A percentile compares a stretch with the other conserved stretches of the same genome.
These are phyloP conservation scores for Phengaris arion DNA, from an alignment of 2,888 invertebrate genomes.

Conservation along the genomic window DNA sequence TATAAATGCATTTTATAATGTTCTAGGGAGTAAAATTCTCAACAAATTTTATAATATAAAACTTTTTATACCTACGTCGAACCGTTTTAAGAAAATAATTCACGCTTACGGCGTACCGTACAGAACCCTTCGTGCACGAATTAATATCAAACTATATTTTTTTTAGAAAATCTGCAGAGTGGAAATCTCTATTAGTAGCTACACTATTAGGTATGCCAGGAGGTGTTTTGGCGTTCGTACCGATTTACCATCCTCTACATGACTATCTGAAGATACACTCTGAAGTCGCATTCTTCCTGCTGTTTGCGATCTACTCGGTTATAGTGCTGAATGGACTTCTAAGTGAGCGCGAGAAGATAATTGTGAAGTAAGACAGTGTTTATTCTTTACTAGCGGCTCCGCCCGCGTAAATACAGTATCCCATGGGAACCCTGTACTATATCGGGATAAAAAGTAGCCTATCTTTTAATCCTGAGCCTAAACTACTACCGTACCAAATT, in stretches of 20 bases:
- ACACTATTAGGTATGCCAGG: conserved; percentile 85
- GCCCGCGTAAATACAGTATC: too few species aligned
- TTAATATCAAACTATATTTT: background rate
- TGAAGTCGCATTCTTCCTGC: conserved; percentile 84
- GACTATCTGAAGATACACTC: conserved; percentile 84
- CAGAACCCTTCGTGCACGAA: too few species aligned
- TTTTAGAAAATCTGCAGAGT: conserved; percentile 52
- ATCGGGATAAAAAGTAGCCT: too few species aligned
- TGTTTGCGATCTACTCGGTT: conserved; percentile 80
- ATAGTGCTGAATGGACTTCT: conserved; percentile 82
- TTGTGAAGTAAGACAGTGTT: conserved; percentile 49
- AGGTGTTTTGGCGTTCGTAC: conserved; percentile 85
- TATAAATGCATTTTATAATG: too few species aligned
- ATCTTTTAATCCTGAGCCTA: too few species aligned
- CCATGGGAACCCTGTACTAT: too few species aligned
- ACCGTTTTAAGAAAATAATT: too few species aligned
- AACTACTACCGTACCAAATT: too few species aligned
- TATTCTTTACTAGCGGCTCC: background rate
- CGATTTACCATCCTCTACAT: conserved; percentile 88
- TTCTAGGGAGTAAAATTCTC: too few species aligned
- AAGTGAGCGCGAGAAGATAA: conserved; percentile 53
- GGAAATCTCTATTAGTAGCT: conserved; percentile 74
- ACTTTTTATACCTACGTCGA: too few species aligned
- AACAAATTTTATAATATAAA: too few species aligned
- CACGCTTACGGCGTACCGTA: too few species aligned